Percentiles rank a stretch among this genome's conserved stretches.
These are phyloP conservation scores for Aramus guarauna DNA, from an alignment of 2,113 vertebrate species.

Conservation along the genomic window DNA sequence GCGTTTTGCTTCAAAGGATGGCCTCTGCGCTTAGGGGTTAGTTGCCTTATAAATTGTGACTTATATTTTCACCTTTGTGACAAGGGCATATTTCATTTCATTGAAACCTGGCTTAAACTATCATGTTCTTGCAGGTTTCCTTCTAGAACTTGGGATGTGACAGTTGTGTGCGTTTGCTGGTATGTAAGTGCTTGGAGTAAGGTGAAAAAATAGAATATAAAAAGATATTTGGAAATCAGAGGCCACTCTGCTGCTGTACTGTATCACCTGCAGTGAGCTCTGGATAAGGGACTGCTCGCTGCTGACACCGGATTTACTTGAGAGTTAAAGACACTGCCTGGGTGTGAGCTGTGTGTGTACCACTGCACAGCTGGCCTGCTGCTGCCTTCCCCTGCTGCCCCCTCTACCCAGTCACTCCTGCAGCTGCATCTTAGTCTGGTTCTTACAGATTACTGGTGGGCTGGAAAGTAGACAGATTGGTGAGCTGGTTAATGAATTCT, in stretches of 20 bases:
- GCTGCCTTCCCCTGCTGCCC: not conserved
- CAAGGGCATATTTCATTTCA: conserved; percentile 9
- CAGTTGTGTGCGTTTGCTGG: not conserved
- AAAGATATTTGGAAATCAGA: not conserved
- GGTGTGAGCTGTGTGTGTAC: not conserved
- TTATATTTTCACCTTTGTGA: not conserved
- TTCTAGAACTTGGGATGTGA: not conserved
- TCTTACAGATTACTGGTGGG: not conserved
- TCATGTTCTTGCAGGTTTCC: not conserved
- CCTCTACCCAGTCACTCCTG: not conserved
- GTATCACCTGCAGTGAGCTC: not conserved
- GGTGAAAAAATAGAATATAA: not conserved
- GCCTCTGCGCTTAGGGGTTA: not conserved
- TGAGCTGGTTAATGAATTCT: conserved; percentile 19
- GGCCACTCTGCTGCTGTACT: not conserved
- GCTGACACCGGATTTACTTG: not conserved
- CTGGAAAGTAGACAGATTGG: not conserved
- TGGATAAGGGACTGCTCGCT: not conserved
- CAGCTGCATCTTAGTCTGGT: not conserved
- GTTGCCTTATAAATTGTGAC: conserved; percentile 5
- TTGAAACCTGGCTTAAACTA: not conserved
- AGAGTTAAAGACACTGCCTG: not conserved
- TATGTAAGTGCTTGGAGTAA: not conserved
- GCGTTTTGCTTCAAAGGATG: conserved; percentile 48
- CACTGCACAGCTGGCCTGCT: not conserved